phyloP scores from a whole-genome alignment of 2,113 vertebrate species.

The Myanophis thanlyinensis region DNA sequence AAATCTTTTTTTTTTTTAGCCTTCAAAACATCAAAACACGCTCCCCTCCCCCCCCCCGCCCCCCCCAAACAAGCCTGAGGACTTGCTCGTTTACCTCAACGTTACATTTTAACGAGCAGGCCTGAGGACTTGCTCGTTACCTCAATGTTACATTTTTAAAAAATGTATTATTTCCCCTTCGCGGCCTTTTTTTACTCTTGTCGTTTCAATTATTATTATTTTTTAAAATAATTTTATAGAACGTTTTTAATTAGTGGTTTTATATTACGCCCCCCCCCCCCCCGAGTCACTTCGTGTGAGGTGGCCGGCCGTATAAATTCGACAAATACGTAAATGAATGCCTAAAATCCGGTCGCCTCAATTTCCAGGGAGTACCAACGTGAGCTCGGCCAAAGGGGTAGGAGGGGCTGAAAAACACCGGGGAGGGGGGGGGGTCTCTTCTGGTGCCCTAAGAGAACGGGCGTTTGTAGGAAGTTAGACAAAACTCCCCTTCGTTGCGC shows the following conservation, averaged over 20 bases:
- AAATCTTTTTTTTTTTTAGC: neutral
- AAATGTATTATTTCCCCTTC: neutral
- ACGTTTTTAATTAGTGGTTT: neutral
- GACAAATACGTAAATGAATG: neutral
- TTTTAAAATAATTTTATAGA: neutral
- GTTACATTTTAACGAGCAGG: neutral
- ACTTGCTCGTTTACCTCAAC: neutral
- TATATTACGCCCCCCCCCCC: neutral
- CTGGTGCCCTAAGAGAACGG: neutral
- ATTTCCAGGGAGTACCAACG: neutral
- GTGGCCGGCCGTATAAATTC: neutral
- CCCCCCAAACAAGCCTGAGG: neutral
- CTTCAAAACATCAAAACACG: neutral
- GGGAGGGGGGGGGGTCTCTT: neutral
- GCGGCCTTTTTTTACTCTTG: neutral
- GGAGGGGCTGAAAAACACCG: accelerated
- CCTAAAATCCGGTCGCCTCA: neutral
- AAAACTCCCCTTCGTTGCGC: neutral
- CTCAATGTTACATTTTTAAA: neutral
- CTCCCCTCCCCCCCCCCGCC: accelerated
- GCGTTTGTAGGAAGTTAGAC: too few species aligned
- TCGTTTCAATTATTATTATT: neutral
- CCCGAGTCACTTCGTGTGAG: neutral
- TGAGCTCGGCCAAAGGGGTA: neutral
- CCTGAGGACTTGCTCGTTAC: neutral